Evolutionary conservation across 2,888 invertebrate genomes (phyloP).

Genomic region (Tridacna gigas): DNA sequence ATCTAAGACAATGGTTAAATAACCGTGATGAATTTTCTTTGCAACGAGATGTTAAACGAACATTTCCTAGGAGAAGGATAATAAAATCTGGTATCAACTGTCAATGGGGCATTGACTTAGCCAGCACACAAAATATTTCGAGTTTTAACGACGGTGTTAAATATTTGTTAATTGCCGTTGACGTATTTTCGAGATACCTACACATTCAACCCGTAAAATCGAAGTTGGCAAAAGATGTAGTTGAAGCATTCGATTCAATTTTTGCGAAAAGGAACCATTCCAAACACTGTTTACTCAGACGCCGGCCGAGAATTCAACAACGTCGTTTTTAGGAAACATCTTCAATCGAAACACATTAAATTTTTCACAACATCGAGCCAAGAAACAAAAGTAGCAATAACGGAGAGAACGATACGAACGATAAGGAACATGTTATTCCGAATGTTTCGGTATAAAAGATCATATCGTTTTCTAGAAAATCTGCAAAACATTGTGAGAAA

Average conservation of each 20-base stretch:
- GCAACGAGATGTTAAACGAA: slow-evolving; percentile 4
- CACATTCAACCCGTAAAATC: neutral
- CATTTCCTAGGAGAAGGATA: slow-evolving; percentile 5
- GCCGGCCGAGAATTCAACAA: neutral
- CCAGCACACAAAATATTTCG: slow-evolving; percentile 3
- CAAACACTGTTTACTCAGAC: neutral
- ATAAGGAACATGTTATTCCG: slow-evolving; percentile 17
- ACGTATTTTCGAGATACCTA: slow-evolving; percentile 3
- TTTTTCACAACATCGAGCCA: slow-evolving; percentile 2
- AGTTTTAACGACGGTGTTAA: neutral
- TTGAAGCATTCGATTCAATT: neutral
- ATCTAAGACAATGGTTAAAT: neutral
- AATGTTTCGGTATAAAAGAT: slow-evolving; percentile 16
- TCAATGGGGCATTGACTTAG: slow-evolving; percentile 8
- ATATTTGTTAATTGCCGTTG: slow-evolving; percentile 1
- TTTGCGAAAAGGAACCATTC: neutral
- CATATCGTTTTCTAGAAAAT: slow-evolving; percentile 17
- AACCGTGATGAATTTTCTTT: neutral
- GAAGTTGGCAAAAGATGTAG: neutral
- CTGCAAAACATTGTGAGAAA: neutral
- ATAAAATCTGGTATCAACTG: neutral
- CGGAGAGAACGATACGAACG: slow-evolving; percentile 21
- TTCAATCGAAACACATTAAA: neutral
- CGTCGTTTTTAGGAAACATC: neutral
- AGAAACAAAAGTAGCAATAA: slow-evolving; percentile 6